Evolutionary conservation across 2,113 vertebrate species (phyloP), one percentile per base, ranked within the genome.

Genomic region (Puffinus mauretanicus): DNA sequence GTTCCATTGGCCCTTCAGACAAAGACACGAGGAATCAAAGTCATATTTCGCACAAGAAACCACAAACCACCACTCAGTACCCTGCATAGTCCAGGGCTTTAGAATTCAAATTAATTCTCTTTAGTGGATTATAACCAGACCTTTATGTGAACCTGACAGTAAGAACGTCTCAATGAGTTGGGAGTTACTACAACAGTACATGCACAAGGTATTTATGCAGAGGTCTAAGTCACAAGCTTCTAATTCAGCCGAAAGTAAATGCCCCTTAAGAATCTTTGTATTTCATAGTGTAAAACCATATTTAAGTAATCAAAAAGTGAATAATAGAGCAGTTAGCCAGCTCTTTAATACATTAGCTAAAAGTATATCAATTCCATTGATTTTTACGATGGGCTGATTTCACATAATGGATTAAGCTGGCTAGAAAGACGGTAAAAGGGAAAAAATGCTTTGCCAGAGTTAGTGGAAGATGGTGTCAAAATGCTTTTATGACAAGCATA

Each of bases 321-420:
- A 44, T 90, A 97, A 96, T 83, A 93, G 91, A 95, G 94, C 91
- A 96, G 89, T 96, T 96, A 97, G 42, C 11, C 44, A 85, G 84
- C 91, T 97, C 82, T 96, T 96, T 88, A 97, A 96, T 95, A 96
- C 94, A 93, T 95, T 90, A 97, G 91, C 87, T 95, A 92, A 93
- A 97, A 96, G 84, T 88, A 71, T 91, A 96, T 94, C 87, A 96
- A 96, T 94, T 91, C 64, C 82, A 97, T 94, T 96, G 93, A 97
- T 96, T 96, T 97, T 97, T 93, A 93, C 55, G 8, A 95, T 90
- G 84, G 78, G 58, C 58, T 91, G 91, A 86, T 80, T 94, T 93
- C 91, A 70, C 71, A 90, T 96, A 97, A 97, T 94, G 89, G 95
- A 96, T 90, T 93, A 62, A 93, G 81, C 62, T 94, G 13, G 0